Conservation (phyloP, 2,797 vertebrate genomes). For the Manis crassicaudata region DNA sequence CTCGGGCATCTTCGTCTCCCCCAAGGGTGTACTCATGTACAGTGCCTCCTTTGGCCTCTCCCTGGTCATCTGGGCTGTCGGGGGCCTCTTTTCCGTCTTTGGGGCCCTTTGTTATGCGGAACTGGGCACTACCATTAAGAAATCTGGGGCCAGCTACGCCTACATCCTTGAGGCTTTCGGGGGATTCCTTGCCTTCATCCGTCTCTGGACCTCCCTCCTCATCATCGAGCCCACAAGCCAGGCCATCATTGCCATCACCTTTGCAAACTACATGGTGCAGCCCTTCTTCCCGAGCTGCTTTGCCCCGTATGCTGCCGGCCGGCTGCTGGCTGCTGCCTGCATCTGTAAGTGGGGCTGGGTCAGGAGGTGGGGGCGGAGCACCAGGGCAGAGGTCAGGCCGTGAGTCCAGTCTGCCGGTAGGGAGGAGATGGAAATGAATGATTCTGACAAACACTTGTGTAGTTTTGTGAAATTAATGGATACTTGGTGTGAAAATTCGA, state of each 20-base stretch:
- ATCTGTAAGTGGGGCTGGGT: slow-evolving; percentile 90
- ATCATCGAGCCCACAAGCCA: slow-evolving; percentile 97
- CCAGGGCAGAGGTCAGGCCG: slow-evolving; percentile 72
- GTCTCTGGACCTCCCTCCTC: slow-evolving; percentile 95
- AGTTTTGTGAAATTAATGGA: neutral
- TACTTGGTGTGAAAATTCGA: slow-evolving; percentile 36
- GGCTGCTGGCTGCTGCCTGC: slow-evolving; percentile 92
- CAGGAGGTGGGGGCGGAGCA: neutral
- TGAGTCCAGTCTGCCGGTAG: slow-evolving; percentile 26
- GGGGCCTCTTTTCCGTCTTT: slow-evolving; percentile 94
- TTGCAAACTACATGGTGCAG: slow-evolving; percentile 97
- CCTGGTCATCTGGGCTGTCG: slow-evolving; percentile 92
- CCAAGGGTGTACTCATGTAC: slow-evolving; percentile 94
- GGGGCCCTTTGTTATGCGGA: slow-evolving; percentile 96
- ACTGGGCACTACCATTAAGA: slow-evolving; percentile 96
- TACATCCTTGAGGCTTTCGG: slow-evolving; percentile 97
- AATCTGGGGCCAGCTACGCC: slow-evolving; percentile 96
- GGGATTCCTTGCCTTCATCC: slow-evolving; percentile 92
- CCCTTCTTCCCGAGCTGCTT: slow-evolving; percentile 93
- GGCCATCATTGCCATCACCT: slow-evolving; percentile 95
- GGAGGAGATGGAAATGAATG: neutral
- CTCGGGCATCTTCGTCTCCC: slow-evolving; percentile 95
- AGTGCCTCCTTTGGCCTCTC: slow-evolving; percentile 94
- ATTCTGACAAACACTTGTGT: neutral
- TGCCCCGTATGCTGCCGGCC: slow-evolving; percentile 90